A percentile compares a stretch with the other conserved stretches of the same genome.
Evolutionary conservation across 1,140 invertebrate species (phyloP).

Genomic region (Zeugodacus cucurbitae): DNA sequence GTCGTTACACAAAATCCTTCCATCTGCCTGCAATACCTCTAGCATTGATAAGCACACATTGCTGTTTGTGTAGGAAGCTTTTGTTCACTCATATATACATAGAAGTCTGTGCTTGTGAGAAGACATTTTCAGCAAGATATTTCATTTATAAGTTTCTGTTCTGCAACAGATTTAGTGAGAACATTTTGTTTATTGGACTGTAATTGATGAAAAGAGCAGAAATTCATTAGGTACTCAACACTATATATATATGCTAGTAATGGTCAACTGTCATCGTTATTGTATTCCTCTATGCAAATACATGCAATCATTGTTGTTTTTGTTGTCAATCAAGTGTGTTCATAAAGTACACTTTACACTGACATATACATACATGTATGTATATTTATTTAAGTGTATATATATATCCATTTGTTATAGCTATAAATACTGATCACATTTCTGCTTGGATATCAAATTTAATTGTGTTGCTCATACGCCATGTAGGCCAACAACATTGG

Average conservation of each 20-base stretch:
- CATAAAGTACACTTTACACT: background rate
- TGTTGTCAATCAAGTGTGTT: too few species aligned
- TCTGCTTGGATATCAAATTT: background rate
- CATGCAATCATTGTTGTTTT: too few species aligned
- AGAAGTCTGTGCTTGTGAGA: background rate
- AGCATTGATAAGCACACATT: background rate
- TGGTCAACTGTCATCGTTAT: background rate
- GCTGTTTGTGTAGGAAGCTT: background rate
- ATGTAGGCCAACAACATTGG: background rate
- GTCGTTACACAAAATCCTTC: background rate
- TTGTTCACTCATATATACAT: background rate
- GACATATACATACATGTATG: background rate
- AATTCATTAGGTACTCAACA: background rate
- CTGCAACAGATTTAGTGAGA: background rate
- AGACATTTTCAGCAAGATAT: background rate
- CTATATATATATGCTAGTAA: background rate
- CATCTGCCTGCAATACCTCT: background rate
- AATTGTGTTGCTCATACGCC: conserved; percentile 20
- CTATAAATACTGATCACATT: background rate
- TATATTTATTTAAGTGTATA: background rate
- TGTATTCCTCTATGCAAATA: background rate
- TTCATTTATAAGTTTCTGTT: background rate
- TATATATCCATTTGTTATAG: background rate
- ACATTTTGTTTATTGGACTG: background rate
- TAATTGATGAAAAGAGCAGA: background rate